Conservation (phyloP, 1,140 invertebrate genomes). For the Drosophila varians region DNA sequence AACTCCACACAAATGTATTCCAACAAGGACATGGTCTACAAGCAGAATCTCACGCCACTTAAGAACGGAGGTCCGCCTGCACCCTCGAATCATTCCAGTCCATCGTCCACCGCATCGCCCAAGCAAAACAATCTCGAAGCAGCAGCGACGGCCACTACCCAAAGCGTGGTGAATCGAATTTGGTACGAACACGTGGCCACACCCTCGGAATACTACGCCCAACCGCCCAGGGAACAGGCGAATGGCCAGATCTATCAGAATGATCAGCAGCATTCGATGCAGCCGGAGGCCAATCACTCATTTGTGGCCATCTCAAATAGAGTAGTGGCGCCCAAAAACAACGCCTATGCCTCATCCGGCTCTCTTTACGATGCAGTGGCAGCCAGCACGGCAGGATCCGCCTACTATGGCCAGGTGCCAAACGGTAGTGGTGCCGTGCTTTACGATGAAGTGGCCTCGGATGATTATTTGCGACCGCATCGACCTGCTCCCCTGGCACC, state of each 20-base stretch:
- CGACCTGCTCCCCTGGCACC: conserved; percentile 78
- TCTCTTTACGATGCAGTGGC: conserved; percentile 75
- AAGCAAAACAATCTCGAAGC: conserved; percentile 66
- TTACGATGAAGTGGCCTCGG: conserved; percentile 77
- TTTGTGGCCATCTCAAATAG: conserved; percentile 82
- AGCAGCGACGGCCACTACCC: conserved; percentile 54
- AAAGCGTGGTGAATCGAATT: conserved; percentile 84
- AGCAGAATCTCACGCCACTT: conserved; percentile 75
- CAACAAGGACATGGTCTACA: conserved; percentile 71
- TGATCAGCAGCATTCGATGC: conserved; percentile 37
- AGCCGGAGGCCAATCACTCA: conserved; percentile 59
- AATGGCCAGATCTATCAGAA: conserved; percentile 70
- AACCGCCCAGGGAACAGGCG: conserved; percentile 47
- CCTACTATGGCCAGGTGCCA: conserved; percentile 79
- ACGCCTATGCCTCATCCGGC: conserved; percentile 52
- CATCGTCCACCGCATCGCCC: conserved; percentile 53
- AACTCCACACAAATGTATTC: conserved; percentile 85
- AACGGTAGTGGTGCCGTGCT: conserved; percentile 49
- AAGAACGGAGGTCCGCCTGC: conserved; percentile 53
- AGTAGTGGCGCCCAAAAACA: conserved; percentile 67
- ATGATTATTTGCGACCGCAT: conserved; percentile 79
- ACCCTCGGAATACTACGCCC: conserved; percentile 65
- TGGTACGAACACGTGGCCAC: conserved; percentile 83
- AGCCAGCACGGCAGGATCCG: conserved; percentile 66
- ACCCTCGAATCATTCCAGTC: conserved; percentile 63